Evolutionary conservation across 2,888 invertebrate genomes (phyloP).

Genomic region (Matsumyia berberina): DNA sequence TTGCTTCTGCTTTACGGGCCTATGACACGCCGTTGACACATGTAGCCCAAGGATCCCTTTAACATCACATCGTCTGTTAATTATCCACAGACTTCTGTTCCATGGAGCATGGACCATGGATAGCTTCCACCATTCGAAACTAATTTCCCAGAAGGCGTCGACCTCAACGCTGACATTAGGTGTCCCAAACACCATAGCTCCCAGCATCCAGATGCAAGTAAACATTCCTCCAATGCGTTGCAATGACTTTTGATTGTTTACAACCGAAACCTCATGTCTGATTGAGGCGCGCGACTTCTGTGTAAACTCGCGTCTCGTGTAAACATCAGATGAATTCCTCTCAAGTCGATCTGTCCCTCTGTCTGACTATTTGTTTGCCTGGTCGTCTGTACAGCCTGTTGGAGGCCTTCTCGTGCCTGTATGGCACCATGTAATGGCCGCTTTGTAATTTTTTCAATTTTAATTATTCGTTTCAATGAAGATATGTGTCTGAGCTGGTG

Average conservation of each 20-base stretch:
- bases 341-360: constrained; percentile 6
- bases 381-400: constrained; percentile 18
- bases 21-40: neutral
- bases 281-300: constrained; percentile 55
- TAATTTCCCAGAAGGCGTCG: constrained; percentile 1
- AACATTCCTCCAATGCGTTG: constrained; percentile 20
- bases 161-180: constrained; percentile 1
- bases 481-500: constrained; percentile 30
- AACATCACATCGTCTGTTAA: neutral
- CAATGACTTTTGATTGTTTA: constrained; percentile 43
- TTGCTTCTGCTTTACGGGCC: neutral
- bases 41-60: constrained; percentile 2
- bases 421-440: constrained; percentile 1
- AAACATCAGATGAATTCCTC: constrained; percentile 46
- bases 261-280: constrained; percentile 39
- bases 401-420: constrained; percentile 15
- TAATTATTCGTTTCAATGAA: constrained; percentile 63
- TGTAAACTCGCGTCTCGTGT: constrained; percentile 47
- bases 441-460: constrained; percentile 13
- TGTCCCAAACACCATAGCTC: constrained; percentile 26
- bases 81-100: constrained; percentile 1
- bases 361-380: constrained; percentile 14
- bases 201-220: constrained; percentile 21
- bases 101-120: no score
- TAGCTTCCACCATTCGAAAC: neutral